Conservation (phyloP, 2,113 vertebrate species). For the Chloropsis cyanopogon region DNA sequence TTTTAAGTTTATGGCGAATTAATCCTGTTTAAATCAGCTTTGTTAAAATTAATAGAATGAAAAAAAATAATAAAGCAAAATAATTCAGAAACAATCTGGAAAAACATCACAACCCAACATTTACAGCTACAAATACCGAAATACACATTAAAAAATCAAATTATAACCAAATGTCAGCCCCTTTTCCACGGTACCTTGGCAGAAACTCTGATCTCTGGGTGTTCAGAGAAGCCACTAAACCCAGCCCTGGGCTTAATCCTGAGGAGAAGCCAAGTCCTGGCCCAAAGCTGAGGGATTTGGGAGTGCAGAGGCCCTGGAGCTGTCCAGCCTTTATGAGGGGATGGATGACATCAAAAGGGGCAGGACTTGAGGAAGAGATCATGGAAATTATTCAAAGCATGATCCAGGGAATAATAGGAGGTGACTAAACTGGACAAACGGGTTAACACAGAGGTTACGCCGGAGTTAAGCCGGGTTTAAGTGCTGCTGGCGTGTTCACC, state of each 20-base stretch:
- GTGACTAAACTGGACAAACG: slow-evolving; percentile 31
- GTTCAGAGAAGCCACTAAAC: neutral
- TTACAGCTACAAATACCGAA: neutral
- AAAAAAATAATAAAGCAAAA: neutral
- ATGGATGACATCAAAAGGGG: slow-evolving; percentile 33
- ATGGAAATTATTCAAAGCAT: neutral
- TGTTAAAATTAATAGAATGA: neutral
- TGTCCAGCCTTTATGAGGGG: slow-evolving; percentile 44
- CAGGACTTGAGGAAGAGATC: neutral
- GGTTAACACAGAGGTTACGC: neutral
- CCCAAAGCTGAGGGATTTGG: neutral
- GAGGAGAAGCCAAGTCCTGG: neutral
- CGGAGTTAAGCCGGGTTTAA: neutral
- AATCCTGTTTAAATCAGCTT: neutral
- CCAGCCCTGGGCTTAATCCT: neutral
- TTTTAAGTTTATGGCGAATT: neutral
- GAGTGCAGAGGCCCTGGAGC: neutral
- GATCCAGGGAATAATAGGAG: slow-evolving; percentile 42
- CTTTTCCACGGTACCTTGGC: neutral
- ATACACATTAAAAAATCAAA: neutral
- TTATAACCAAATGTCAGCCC: neutral
- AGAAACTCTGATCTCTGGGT: neutral
- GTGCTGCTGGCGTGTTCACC: neutral
- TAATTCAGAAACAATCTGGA: neutral
- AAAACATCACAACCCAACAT: neutral